Evolutionary conservation across 35 echinoderm and acorn worm genomes (phyloP).

Genomic region (Ptychodera flava): DNA sequence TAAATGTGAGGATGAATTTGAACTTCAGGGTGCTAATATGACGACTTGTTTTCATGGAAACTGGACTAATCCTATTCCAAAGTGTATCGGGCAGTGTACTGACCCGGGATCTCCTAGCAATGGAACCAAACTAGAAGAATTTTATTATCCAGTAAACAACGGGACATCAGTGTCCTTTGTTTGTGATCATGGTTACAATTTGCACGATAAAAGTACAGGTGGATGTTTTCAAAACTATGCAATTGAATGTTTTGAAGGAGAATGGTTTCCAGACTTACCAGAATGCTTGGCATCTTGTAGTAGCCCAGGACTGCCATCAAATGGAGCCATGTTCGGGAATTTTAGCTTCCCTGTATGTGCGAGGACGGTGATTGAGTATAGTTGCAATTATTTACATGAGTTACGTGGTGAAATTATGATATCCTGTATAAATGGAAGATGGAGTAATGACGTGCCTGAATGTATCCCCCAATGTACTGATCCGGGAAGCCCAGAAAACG

Average conservation of each 20-base stretch:
- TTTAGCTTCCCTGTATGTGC: not conserved
- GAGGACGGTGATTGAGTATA: not conserved
- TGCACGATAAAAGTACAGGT: not conserved
- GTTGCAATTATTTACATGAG: not conserved
- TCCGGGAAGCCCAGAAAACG: not conserved
- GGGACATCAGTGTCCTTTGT: not conserved
- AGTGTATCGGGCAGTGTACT: not conserved
- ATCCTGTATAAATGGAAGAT: not conserved
- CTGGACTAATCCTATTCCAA: not conserved
- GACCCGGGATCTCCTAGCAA: not conserved
- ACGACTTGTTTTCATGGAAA: not conserved
- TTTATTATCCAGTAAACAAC: not conserved
- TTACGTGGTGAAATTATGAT: not conserved
- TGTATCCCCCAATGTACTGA: not conserved
- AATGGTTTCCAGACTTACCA: not conserved
- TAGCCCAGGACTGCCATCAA: not conserved
- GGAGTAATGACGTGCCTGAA: not conserved
- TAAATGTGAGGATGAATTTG: not conserved
- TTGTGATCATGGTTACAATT: not conserved
- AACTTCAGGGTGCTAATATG: not conserved
- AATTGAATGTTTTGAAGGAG: not conserved
- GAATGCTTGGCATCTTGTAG: not conserved
- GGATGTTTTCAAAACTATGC: not conserved
- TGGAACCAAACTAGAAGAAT: not conserved
- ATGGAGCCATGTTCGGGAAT: not conserved